phyloP scores from a whole-genome alignment of 2,113 vertebrate genomes.

The Amphilophus citrinellus region DNA sequence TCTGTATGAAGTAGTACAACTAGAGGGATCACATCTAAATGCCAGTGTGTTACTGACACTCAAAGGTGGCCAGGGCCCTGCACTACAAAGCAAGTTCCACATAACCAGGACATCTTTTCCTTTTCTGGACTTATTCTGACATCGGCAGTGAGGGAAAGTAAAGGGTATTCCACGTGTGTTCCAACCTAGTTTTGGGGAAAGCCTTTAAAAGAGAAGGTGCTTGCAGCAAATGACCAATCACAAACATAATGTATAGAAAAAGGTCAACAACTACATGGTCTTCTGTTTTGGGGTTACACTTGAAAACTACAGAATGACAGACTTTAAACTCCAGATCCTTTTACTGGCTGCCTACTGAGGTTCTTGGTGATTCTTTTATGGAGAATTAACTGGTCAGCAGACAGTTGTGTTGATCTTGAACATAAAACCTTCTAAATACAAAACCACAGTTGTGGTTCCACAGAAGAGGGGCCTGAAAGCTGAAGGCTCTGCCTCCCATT shows the following conservation, averaged over 20 bases:
- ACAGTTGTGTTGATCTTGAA: neutral
- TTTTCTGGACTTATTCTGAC: neutral
- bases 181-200: neutral
- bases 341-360: neutral
- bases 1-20: neutral
- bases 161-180: neutral
- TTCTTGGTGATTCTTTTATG: neutral
- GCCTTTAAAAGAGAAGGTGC: neutral
- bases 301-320: too few species aligned
- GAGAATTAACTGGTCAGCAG: neutral
- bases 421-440: neutral
- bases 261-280: neutral
- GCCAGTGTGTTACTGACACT: neutral
- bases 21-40: neutral
- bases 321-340: neutral
- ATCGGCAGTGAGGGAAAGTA: too few species aligned
- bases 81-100: neutral
- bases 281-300: neutral
- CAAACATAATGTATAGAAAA: neutral
- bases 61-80: too few species aligned
- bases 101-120: neutral
- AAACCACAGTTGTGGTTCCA: neutral
- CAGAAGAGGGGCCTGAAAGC: too few species aligned
- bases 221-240: neutral
- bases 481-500: too few species aligned